Evolutionary conservation across 1,140 invertebrate genomes (phyloP).

Genomic region (Leptonema lineaticorne): DNA sequence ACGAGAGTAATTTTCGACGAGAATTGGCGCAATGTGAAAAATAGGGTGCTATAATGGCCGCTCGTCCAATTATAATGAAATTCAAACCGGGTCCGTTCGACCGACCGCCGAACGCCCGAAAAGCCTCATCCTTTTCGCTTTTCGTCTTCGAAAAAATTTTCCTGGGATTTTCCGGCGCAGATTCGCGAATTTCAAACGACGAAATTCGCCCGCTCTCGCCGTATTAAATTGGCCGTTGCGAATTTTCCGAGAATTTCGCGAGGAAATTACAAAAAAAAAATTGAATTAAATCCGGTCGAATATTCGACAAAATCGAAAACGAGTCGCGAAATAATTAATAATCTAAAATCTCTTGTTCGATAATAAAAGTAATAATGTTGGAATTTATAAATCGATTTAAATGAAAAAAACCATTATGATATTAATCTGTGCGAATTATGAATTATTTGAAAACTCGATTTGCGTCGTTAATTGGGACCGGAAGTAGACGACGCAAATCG

Average conservation of each 20-base stretch:
- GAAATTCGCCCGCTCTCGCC: neutral
- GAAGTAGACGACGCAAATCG: too few relatives aligned
- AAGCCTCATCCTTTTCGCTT: neutral
- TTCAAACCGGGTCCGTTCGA: conserved; percentile 32
- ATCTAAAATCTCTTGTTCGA: too few relatives aligned
- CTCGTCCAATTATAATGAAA: conserved; percentile 43
- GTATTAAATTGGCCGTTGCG: neutral
- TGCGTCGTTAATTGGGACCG: too few relatives aligned
- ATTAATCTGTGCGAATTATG: too few relatives aligned
- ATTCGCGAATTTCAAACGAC: neutral
- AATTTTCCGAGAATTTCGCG: neutral
- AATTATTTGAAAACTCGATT: too few relatives aligned
- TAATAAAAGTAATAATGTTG: too few relatives aligned
- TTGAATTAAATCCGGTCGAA: too few relatives aligned
- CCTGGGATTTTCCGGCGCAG: neutral
- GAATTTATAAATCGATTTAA: too few relatives aligned
- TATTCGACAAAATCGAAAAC: too few relatives aligned
- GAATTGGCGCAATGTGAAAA: conserved; percentile 40
- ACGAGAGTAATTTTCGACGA: conserved; percentile 37
- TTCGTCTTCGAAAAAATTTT: neutral
- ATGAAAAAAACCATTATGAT: too few relatives aligned
- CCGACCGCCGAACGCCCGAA: neutral
- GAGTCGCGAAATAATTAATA: too few relatives aligned
- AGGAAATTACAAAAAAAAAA: too few relatives aligned
- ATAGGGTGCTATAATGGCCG: conserved; percentile 41